Evolutionary conservation across 2,797 vertebrate species (phyloP).

Genomic region (Brotula barbata): DNA sequence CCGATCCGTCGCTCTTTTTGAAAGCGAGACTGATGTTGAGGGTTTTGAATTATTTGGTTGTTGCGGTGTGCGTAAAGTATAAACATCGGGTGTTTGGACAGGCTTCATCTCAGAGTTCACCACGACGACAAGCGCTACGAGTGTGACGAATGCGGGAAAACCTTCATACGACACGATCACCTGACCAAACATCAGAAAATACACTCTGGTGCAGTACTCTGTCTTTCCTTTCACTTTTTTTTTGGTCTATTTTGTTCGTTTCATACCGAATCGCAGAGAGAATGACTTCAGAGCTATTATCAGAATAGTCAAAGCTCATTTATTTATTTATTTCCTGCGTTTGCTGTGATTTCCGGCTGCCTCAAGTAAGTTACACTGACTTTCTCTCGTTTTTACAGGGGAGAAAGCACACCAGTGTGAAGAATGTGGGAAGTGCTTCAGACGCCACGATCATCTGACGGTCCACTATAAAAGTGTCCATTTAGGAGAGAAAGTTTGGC

Average conservation of each 20-base stretch:
- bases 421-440: conserved; percentile 97
- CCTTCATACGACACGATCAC: conserved; percentile 97
- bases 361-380: background rate
- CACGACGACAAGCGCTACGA: conserved; percentile 98
- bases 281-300: too few relatives aligned
- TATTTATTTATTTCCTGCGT: too few relatives aligned
- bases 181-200: conserved; percentile 98
- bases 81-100: conserved; percentile 47
- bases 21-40: background rate
- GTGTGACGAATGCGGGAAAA: conserved; percentile 96
- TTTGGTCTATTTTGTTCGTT: background rate
- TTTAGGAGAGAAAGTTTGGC: conserved; percentile 97
- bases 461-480: conserved; percentile 98
- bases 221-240: background rate
- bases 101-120: conserved; percentile 94
- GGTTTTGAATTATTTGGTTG: background rate
- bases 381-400: conserved; percentile 70
- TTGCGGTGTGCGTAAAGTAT: background rate
- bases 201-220: conserved; percentile 87
- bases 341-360: background rate
- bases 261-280: too few relatives aligned
- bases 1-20: background rate
- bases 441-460: conserved; percentile 94
- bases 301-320: too few relatives aligned
- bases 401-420: conserved; percentile 99